A percentile compares a stretch with the other conserved stretches of the same genome.
Conservation (phyloP, 2,797 vertebrate genomes). For the Tympanoctomys barrerae region DNA sequence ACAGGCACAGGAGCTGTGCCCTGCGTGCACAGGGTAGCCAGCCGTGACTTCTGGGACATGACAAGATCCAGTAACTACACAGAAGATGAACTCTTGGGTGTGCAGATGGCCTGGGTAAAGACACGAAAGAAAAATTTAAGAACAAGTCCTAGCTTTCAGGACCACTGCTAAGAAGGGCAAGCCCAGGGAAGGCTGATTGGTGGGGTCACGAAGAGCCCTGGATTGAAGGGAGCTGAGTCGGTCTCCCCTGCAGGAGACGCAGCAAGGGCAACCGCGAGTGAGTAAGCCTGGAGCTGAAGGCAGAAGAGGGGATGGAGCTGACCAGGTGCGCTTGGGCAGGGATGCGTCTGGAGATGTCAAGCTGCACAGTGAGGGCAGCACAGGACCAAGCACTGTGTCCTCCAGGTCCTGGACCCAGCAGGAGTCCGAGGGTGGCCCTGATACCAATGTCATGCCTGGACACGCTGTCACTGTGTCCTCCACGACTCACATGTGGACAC, state of each 20-base stretch:
- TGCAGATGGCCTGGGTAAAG: neutral
- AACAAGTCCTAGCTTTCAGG: neutral
- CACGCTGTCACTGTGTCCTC: neutral
- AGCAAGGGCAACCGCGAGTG: neutral
- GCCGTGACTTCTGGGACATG: neutral
- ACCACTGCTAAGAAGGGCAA: neutral
- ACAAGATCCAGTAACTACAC: neutral
- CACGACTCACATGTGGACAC: neutral
- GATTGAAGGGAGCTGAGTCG: neutral
- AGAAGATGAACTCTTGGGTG: neutral
- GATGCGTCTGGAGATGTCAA: no score
- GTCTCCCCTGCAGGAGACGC: neutral
- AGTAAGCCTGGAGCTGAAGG: neutral
- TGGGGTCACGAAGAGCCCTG: no score
- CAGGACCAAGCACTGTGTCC: no score
- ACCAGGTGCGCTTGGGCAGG: neutral
- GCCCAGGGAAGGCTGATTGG: neutral
- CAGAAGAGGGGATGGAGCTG: neutral
- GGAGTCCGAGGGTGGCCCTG: no score
- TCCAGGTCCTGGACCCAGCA: neutral
- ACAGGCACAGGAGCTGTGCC: neutral
- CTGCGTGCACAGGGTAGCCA: neutral
- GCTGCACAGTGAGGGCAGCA: neutral
- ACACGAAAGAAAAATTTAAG: neutral
- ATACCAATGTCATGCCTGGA: neutral